Evolutionary conservation across 2,113 vertebrate genomes (phyloP).

Genomic region (Holacanthus passer): DNA sequence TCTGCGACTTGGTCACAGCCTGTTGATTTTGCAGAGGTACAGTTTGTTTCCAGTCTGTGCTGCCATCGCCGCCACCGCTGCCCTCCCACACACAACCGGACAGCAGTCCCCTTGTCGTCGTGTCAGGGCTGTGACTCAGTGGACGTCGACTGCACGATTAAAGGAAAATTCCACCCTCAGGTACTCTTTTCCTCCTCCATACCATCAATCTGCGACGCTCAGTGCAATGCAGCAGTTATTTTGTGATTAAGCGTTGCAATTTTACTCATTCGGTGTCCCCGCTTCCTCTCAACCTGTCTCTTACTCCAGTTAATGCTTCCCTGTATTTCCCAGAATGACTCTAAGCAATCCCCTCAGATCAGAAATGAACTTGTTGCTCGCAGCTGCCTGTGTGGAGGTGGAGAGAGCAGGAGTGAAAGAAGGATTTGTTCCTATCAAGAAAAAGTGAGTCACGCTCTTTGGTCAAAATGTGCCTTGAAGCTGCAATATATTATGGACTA

Average conservation of each 20-base stretch:
- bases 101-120: slow-evolving; percentile 47
- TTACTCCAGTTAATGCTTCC: slow-evolving; percentile 47
- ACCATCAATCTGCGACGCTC: slow-evolving; percentile 60
- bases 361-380: slow-evolving; percentile 59
- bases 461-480: slow-evolving; percentile 30
- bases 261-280: slow-evolving; percentile 33
- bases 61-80: slow-evolving; percentile 28
- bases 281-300: slow-evolving; percentile 48
- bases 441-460: slow-evolving; percentile 56
- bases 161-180: slow-evolving; percentile 64
- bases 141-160: slow-evolving; percentile 39
- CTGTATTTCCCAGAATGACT: slow-evolving; percentile 48
- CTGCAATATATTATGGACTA: slow-evolving; percentile 31
- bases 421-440: slow-evolving; percentile 55
- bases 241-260: slow-evolving; percentile 68
- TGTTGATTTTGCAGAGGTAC: slow-evolving; percentile 58
- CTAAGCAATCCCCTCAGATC: slow-evolving; percentile 39
- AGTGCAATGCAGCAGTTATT: slow-evolving; percentile 53
- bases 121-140: slow-evolving; percentile 42
- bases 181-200: slow-evolving; percentile 33
- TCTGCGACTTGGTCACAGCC: slow-evolving; percentile 50
- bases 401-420: slow-evolving; percentile 31
- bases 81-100: slow-evolving; percentile 48
- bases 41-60: slow-evolving; percentile 59
- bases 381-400: slow-evolving; percentile 38